Percentiles rank a stretch among this genome's conserved stretches.
These are phyloP conservation scores for Rhodinocichla rosea DNA, from an alignment of 2,113 vertebrate species.

Conservation along the genomic window DNA sequence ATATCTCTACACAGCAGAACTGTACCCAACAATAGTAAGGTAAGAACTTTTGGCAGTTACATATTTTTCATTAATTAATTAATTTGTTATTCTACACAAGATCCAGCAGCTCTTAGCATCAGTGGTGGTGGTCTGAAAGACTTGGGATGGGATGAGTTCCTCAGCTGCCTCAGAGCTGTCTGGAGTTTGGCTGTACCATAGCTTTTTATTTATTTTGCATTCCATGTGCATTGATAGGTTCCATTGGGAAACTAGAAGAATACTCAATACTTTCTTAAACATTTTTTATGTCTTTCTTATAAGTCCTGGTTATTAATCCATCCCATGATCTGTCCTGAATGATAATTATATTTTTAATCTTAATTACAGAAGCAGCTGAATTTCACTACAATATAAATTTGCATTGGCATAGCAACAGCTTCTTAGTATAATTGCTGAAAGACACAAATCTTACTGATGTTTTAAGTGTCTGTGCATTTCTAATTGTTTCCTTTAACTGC, in stretches of 20 bases:
- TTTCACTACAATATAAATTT: not conserved
- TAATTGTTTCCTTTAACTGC: not conserved
- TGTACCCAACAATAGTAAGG: slow-evolving; percentile 92
- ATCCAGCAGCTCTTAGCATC: not conserved
- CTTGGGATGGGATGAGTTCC: not conserved
- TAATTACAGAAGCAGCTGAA: not conserved
- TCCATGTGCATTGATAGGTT: not conserved
- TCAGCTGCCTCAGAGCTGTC: not conserved
- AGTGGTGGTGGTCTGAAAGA: not conserved
- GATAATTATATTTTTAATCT: not conserved
- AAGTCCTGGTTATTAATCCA: not conserved
- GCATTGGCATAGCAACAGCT: not conserved
- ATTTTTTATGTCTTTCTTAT: not conserved
- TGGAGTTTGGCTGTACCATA: not conserved
- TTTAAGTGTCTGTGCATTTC: not conserved
- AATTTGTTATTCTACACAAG: not conserved
- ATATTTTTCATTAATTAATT: not conserved
- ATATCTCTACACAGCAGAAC: slow-evolving; percentile 91
- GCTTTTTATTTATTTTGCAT: not conserved
- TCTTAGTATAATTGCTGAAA: not conserved
- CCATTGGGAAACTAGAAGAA: not conserved
- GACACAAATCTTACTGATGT: not conserved
- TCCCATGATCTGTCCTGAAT: not conserved
- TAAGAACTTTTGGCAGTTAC: slow-evolving; percentile 28
- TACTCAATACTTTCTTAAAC: not conserved